Percentiles rank a stretch among this genome's conserved stretches.
phyloP scores from a whole-genome alignment of 37 sponge, comb jelly and placozoan genomes.

The Cliona cf. orientalis region DNA sequence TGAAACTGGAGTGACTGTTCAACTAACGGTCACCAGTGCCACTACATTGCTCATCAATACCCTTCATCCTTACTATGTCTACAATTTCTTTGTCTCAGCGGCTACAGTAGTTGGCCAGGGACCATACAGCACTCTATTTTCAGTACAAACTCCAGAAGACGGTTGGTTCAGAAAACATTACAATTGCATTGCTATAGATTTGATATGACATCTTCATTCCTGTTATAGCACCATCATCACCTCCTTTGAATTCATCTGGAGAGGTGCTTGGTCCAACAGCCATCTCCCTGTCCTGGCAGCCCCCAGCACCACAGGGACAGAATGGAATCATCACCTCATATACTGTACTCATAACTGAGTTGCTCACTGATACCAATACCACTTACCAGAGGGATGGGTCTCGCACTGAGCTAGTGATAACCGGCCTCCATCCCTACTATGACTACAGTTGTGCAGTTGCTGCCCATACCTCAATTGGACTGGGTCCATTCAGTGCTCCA shows the following conservation, averaged over 20 bases:
- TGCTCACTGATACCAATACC: too few species aligned
- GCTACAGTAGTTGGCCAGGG: constrained; percentile 1
- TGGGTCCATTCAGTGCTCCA: constrained; percentile 10
- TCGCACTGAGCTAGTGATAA: neutral
- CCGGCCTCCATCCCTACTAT: too few species aligned
- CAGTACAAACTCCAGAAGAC: constrained; percentile 5
- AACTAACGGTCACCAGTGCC: neutral
- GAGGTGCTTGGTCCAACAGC: constrained; percentile 14
- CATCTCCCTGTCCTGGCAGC: constrained; percentile 5
- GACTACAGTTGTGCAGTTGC: too few species aligned
- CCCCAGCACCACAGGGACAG: constrained; percentile 6
- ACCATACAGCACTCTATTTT: neutral
- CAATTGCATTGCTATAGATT: neutral
- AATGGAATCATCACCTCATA: constrained; percentile 24
- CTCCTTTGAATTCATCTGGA: neutral
- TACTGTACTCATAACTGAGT: too few species aligned
- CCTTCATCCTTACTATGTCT: constrained; percentile 3
- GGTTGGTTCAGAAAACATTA: too few species aligned
- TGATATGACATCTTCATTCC: too few species aligned
- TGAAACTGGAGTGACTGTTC: neutral
- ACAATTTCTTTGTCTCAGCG: constrained; percentile 1
- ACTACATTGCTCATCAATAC: neutral
- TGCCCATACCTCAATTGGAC: too few species aligned
- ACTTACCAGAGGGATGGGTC: neutral
- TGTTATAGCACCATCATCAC: neutral